phyloP scores from a whole-genome alignment of 1,140 invertebrate genomes.

The Aricia agestis region DNA sequence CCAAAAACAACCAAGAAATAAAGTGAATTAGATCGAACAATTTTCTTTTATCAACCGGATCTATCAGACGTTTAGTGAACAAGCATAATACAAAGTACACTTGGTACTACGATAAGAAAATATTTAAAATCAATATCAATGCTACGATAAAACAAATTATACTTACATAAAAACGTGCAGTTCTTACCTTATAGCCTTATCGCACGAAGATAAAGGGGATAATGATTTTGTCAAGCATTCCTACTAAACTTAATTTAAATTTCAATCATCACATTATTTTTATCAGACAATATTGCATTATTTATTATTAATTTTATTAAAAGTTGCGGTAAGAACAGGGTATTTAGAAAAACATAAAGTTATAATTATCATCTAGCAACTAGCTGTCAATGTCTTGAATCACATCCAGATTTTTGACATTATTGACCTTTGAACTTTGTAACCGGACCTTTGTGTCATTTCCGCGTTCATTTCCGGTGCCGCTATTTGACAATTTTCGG shows the following conservation, averaged over 20 bases:
- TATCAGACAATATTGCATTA: not conserved
- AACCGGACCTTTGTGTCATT: too few relatives aligned
- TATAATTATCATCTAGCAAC: too few relatives aligned
- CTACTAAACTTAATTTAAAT: not conserved
- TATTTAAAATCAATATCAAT: conserved; percentile 6
- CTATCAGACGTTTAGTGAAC: not conserved
- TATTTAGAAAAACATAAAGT: too few relatives aligned
- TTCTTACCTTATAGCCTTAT: conserved; percentile 8
- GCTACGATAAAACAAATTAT: conserved; percentile 3
- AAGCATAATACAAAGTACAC: not conserved
- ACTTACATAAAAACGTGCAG: conserved; percentile 2
- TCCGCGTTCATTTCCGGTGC: too few relatives aligned
- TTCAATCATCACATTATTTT: not conserved
- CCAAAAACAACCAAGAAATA: not conserved
- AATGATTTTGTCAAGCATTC: not conserved
- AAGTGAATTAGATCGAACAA: not conserved
- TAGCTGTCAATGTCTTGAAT: too few relatives aligned
- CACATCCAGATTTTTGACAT: too few relatives aligned
- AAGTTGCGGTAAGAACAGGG: too few relatives aligned
- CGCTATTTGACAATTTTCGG: too few relatives aligned
- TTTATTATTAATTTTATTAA: too few relatives aligned
- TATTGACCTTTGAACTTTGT: too few relatives aligned
- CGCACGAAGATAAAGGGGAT: not conserved
- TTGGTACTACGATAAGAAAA: not conserved
- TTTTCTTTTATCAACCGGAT: not conserved